Conservation (phyloP, 2,888 invertebrate genomes). For the Oeneis ivallda region DNA sequence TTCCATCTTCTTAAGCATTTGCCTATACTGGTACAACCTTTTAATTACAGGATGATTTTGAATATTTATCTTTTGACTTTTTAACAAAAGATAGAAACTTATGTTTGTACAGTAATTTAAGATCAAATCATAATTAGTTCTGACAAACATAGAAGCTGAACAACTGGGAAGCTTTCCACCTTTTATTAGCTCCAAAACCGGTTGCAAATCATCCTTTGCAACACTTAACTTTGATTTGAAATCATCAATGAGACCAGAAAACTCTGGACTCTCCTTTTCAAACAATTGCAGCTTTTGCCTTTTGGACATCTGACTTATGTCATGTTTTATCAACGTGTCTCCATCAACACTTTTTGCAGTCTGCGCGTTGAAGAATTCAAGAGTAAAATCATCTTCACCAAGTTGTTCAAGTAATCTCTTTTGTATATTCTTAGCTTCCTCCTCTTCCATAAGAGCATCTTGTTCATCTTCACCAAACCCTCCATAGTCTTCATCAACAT, state of each 20-base stretch:
- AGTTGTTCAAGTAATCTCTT: conserved; percentile 88
- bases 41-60: conserved; percentile 95
- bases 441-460: conserved; percentile 89
- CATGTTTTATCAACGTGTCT: conserved; percentile 85
- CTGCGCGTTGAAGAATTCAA: conserved; percentile 80
- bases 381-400: conserved; percentile 88
- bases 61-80: conserved; percentile 86
- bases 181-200: conserved; percentile 84
- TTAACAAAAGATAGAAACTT: conserved; percentile 91
- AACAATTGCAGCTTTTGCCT: conserved; percentile 89
- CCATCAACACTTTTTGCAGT: conserved; percentile 65
- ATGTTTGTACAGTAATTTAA: conserved; percentile 93
- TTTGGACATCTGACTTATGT: conserved; percentile 88
- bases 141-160: conserved; percentile 86
- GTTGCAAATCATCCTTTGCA: conserved; percentile 84
- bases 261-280: conserved; percentile 94
- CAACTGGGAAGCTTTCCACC: conserved; percentile 83
- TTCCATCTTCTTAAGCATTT: conserved; percentile 88
- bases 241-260: conserved; percentile 88
- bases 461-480: conserved; percentile 85
- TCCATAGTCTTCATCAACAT: conserved; percentile 92
- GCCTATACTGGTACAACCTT: conserved; percentile 89
- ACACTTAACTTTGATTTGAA: conserved; percentile 87
- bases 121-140: conserved; percentile 85
- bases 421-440: conserved; percentile 91